Conservation (phyloP, 2,888 invertebrate genomes). For the Habrosyne pyritoides region DNA sequence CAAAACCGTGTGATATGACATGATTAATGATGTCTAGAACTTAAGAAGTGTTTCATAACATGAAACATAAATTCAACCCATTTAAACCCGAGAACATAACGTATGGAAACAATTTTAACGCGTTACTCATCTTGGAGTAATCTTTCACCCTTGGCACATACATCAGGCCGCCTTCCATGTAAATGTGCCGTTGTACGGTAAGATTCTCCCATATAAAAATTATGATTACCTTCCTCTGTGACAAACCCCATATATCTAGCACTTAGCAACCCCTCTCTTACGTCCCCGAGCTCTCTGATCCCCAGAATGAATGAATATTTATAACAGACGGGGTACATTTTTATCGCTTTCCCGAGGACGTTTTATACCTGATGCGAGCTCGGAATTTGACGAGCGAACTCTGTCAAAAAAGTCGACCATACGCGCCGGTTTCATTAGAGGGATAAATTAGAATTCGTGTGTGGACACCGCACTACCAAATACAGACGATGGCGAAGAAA, state of each 20-base stretch:
- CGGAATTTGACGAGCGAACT: conserved; percentile 52
- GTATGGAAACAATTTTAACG: conserved; percentile 30
- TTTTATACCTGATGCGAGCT: conserved; percentile 54
- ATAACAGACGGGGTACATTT: conserved; percentile 63
- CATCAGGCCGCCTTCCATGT: conserved; percentile 34
- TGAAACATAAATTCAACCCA: conserved; percentile 8
- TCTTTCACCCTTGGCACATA: conserved; percentile 42
- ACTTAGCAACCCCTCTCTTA: conserved; percentile 52
- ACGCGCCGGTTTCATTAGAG: conserved; percentile 69
- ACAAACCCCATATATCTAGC: conserved; percentile 69
- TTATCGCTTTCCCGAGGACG: conserved; percentile 61
- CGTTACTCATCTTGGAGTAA: conserved; percentile 45
- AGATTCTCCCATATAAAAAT: conserved; percentile 62
- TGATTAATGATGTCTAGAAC: neutral
- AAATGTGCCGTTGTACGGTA: conserved; percentile 38
- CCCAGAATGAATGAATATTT: conserved; percentile 71
- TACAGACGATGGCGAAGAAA: conserved; percentile 44
- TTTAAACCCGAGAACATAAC: conserved; percentile 31
- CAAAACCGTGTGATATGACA: neutral
- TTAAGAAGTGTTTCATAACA: neutral
- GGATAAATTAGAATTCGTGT: conserved; percentile 71
- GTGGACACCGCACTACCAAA: conserved; percentile 55
- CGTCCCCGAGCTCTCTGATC: conserved; percentile 22
- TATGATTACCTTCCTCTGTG: conserved; percentile 70
- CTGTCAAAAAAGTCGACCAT: conserved; percentile 51